Evolutionary conservation across 2,113 vertebrate genomes (phyloP), one percentile per base, ranked within the genome.

Genomic region (Nycticryphes semicollaris): DNA sequence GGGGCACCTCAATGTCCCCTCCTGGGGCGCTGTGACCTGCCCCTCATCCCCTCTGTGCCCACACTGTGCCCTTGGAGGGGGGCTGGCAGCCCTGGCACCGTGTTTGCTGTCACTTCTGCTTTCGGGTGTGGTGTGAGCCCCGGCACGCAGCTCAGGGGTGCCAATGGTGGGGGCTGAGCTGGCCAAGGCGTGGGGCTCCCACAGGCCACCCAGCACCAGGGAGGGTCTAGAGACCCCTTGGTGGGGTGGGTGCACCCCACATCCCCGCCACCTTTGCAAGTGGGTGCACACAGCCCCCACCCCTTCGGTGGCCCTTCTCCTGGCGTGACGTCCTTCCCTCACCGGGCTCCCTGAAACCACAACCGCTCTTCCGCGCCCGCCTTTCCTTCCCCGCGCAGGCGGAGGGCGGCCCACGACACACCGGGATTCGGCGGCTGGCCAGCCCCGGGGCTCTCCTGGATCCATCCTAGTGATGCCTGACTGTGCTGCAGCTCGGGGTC

Each of bases 51-150:
- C 0, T 75, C 28, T 2, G 0, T 75, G 62, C 59, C 84, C 79
- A 24, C 75, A 5, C 47, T 5, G 10, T 76, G 68, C 76, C 70
- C 5, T 1, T 21, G 25, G 15, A 24, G 1, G 19, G 25, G 19
- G 10, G 30, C 14, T 63, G 89, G 75, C 79, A 79, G 76, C 62
- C 47, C 84, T 37, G 84, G 72, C 81, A 89, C 77, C 59, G 25
- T 45, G 48, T 94, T 87, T 27, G 53, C 86, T 33, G 1, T 76
- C 94, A 73, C 94, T 94, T 93, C 92, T 95, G 80, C 94, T 91
- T 94, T 93, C 2, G 15, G 75, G n/a, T 19, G 7, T 47, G 45
- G 51, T 3, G 8, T 2, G 2, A 80, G 13, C n/a, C 77, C 47
- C 8, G 3, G 10, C 18, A 10, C 21, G 3, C 51, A 19, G 79